These are phyloP conservation scores for Xestia rhomboidea DNA, from an alignment of 2,888 invertebrate species.

Conservation along the genomic window DNA sequence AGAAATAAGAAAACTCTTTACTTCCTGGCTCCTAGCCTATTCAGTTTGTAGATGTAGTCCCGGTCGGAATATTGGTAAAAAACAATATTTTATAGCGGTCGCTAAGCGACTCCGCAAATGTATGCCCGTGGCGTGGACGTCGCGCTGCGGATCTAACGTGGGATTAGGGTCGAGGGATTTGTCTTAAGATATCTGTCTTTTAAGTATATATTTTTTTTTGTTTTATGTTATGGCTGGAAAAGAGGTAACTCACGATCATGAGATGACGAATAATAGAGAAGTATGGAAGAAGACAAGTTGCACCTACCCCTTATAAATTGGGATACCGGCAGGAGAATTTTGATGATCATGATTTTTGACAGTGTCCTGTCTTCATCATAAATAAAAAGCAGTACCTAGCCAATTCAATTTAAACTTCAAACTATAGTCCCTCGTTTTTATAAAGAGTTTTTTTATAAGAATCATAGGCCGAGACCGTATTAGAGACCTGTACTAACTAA, in stretches of 20 bases:
- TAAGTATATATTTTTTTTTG: constrained; percentile 1
- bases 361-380: neutral
- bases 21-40: constrained; percentile 69
- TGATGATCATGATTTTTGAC: neutral
- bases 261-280: neutral
- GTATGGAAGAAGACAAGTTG: neutral
- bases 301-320: neutral
- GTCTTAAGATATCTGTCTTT: constrained; percentile 57
- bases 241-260: neutral
- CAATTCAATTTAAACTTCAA: neutral
- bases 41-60: constrained; percentile 72
- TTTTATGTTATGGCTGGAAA: neutral
- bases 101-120: constrained; percentile 84
- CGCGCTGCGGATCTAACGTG: constrained; percentile 51
- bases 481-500: no score
- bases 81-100: constrained; percentile 87
- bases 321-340: neutral
- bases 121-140: constrained; percentile 80
- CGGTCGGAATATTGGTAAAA: constrained; percentile 83
- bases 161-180: constrained; percentile 50
- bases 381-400: neutral
- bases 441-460: neutral
- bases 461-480: no score
- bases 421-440: neutral
- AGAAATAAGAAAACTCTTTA: neutral